Evolutionary conservation across 2,113 vertebrate species (phyloP).

Genomic region (Myiopsitta monachus): DNA sequence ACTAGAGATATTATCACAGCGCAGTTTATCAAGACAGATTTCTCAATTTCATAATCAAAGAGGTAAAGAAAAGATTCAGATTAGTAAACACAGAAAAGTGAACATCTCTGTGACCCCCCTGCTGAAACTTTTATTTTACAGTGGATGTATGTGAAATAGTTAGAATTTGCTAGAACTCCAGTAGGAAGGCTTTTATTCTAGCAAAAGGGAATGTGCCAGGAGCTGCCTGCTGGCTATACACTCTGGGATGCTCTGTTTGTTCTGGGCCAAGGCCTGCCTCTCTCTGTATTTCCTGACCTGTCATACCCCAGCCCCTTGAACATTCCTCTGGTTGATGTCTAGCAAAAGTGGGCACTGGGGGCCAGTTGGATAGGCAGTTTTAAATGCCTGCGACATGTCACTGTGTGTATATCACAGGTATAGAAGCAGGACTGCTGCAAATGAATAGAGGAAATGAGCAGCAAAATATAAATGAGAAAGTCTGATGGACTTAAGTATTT

Average conservation of each 20-base stretch:
- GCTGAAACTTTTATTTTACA: conserved; percentile 13
- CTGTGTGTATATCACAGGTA: neutral
- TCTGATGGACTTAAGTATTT: neutral
- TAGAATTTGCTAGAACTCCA: conserved; percentile 42
- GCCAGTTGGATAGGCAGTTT: neutral
- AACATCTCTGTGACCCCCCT: neutral
- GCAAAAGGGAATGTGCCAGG: conserved; percentile 48
- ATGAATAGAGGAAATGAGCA: neutral
- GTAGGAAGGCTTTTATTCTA: conserved; percentile 57
- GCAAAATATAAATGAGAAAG: neutral
- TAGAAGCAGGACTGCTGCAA: neutral
- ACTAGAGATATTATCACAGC: neutral
- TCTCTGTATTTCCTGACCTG: neutral
- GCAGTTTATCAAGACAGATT: neutral
- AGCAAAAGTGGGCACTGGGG: neutral
- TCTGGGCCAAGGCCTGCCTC: too few species aligned
- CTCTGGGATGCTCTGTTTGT: neutral
- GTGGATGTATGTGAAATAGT: conserved; percentile 50
- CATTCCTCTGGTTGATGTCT: conserved; percentile 27
- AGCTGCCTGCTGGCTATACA: conserved; percentile 56
- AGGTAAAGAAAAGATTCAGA: neutral
- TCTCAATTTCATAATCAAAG: neutral
- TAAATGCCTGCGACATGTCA: neutral
- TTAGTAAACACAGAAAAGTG: neutral
- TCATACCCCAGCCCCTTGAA: conserved; percentile 9